These are phyloP conservation scores for Melikaiella ostensackeni DNA, from an alignment of 2,888 invertebrate genomes.

Conservation along the genomic window DNA sequence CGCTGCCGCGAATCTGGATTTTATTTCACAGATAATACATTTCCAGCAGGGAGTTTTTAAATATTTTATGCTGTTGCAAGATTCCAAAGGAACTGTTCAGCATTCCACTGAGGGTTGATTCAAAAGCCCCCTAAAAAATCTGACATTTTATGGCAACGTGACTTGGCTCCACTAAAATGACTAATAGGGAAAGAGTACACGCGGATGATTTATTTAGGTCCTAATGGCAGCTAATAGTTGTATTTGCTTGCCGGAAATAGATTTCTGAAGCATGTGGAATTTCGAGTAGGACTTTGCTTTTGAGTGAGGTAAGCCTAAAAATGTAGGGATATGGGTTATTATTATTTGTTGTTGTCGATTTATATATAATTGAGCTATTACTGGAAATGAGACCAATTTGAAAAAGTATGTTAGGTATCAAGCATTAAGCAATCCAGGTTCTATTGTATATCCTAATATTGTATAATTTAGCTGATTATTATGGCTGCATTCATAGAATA, in stretches of 20 bases:
- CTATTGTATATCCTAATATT: background rate
- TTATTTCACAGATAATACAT: too few relatives aligned
- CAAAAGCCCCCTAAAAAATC: conserved; percentile 1
- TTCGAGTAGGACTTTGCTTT: conserved; percentile 4
- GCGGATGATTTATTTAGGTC: conserved; percentile 26
- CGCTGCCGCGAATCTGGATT: too few relatives aligned
- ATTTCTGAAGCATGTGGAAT: conserved; percentile 13
- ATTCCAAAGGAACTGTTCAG: background rate
- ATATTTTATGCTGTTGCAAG: too few relatives aligned
- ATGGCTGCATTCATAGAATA: background rate
- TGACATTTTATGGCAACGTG: background rate
- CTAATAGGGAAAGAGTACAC: conserved; percentile 8
- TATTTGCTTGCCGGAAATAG: conserved; percentile 36
- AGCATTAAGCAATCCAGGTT: background rate
- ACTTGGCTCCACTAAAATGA: background rate
- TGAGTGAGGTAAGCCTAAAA: conserved; percentile 17
- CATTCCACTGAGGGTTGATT: background rate
- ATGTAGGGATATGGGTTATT: conserved; percentile 12
- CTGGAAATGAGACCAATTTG: conserved; percentile 7
- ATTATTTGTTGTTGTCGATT: conserved; percentile 14
- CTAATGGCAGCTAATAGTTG: conserved; percentile 26
- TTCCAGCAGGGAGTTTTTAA: too few relatives aligned
- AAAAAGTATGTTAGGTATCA: conserved; percentile 5
- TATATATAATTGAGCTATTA: conserved; percentile 26
- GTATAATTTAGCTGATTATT: background rate